Evolutionary conservation across 2,888 invertebrate species (phyloP).

Genomic region (Zaprionus obscuricornis): DNA sequence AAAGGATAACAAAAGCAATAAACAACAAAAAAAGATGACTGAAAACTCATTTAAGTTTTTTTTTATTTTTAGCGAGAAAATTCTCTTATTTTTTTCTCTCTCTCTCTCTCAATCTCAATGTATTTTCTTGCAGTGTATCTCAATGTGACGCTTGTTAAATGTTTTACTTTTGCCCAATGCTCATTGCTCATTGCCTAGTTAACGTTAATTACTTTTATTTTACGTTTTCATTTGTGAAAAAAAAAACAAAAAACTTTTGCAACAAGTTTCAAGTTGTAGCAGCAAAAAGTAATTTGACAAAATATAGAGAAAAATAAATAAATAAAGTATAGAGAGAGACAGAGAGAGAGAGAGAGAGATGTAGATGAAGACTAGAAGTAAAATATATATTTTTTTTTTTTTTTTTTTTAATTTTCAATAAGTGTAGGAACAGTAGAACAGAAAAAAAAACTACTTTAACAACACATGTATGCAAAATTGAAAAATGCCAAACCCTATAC

Average conservation of each 20-base stretch:
- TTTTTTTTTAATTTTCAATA: no score
- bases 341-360: not conserved
- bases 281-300: conserved; percentile 3
- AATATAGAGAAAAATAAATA: conserved; percentile 20
- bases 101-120: conserved; percentile 18
- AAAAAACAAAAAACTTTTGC: conserved; percentile 36
- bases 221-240: conserved; percentile 56
- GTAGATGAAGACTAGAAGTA: no score
- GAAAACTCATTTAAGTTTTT: conserved; percentile 69
- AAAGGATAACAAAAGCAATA: no score
- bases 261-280: conserved; percentile 28
- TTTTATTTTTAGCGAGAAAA: no score
- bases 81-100: conserved; percentile 39
- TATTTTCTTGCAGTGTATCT: conserved; percentile 4
- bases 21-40: no score
- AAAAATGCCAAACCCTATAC: no score
- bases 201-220: conserved; percentile 62
- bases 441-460: no score
- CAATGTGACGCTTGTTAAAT: conserved; percentile 3
- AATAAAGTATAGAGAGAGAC: no score
- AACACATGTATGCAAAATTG: no score
- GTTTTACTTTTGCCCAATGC: conserved; percentile 45
- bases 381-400: no score
- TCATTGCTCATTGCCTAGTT: conserved; percentile 43
- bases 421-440: no score